A percentile compares a stretch with the other conserved stretches of the same genome.
Evolutionary conservation across 2,113 vertebrate species (phyloP).

Genomic region (Emberiza fucata): DNA sequence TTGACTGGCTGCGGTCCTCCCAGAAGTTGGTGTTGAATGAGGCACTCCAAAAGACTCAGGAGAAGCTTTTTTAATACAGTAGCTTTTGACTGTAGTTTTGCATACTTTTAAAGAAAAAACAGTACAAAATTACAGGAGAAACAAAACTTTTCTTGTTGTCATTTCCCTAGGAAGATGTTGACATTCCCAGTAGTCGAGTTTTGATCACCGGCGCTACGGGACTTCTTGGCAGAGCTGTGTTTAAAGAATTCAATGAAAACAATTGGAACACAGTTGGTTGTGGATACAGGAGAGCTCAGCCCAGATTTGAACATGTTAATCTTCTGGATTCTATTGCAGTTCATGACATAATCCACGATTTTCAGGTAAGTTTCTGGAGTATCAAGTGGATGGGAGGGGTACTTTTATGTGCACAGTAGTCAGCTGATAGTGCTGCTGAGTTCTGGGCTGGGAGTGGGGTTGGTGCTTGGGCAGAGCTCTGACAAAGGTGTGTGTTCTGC

Average conservation of each 20-base stretch:
- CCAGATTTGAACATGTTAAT: constrained; percentile 86
- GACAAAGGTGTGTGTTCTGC: fast-evolving
- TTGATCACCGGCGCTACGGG: constrained; percentile 92
- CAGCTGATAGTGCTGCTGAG: background rate
- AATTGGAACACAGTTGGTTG: constrained; percentile 85
- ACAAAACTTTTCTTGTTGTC: background rate
- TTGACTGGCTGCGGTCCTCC: background rate
- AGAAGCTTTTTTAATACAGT: background rate
- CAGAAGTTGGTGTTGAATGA: background rate
- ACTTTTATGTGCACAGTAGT: fast-evolving
- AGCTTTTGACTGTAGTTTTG: background rate
- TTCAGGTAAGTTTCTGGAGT: constrained; percentile 76
- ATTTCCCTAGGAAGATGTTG: constrained; percentile 77
- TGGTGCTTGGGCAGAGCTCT: background rate
- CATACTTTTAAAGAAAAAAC: background rate
- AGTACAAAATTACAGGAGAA: background rate
- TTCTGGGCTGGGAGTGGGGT: background rate
- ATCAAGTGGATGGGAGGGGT: background rate
- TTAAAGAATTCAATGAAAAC: constrained; percentile 84
- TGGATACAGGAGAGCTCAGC: constrained; percentile 85
- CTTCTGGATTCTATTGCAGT: constrained; percentile 84
- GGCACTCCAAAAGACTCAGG: background rate
- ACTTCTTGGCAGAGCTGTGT: constrained; percentile 89
- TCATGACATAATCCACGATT: constrained; percentile 80
- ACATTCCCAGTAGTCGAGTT: constrained; percentile 74